phyloP scores from a whole-genome alignment of 2,113 vertebrate species.

The Zootoca vivipara region DNA sequence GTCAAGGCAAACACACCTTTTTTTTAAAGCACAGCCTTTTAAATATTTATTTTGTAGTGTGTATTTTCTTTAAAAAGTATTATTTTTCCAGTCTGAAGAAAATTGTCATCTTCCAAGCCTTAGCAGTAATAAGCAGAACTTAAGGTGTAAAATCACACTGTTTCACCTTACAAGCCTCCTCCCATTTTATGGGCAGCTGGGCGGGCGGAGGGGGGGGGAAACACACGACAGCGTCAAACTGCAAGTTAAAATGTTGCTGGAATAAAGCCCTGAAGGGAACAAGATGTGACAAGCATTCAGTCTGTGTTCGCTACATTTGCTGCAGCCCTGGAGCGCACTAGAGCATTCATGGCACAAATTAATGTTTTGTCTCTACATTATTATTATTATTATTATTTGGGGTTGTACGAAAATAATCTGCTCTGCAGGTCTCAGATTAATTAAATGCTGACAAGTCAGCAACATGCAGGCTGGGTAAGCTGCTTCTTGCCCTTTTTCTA shows the following conservation, averaged over 20 bases:
- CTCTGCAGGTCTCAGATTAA: slow-evolving; percentile 67
- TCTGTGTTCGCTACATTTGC: background rate
- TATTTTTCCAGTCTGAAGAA: background rate
- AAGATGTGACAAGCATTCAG: slow-evolving; percentile 48
- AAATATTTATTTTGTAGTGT: background rate
- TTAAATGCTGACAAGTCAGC: slow-evolving; percentile 59
- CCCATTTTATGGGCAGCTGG: slow-evolving; percentile 10
- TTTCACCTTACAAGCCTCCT: slow-evolving; percentile 8
- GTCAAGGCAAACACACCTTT: background rate
- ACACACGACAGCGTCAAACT: slow-evolving; percentile 8
- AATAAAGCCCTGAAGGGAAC: slow-evolving; percentile 28
- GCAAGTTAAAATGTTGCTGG: slow-evolving; percentile 50
- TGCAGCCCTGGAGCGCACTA: slow-evolving; percentile 40
- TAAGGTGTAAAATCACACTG: slow-evolving; percentile 42
- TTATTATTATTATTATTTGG: background rate
- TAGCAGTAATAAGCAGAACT: slow-evolving; percentile 43
- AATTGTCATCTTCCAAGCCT: slow-evolving; percentile 31
- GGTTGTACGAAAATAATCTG: slow-evolving; percentile 53
- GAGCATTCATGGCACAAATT: slow-evolving; percentile 55
- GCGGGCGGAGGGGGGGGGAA: too few relatives aligned
- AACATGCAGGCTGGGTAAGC: background rate
- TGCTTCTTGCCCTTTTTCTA: slow-evolving; percentile 33
- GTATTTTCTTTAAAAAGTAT: background rate
- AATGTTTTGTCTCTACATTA: slow-evolving; percentile 57
- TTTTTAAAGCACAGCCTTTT: background rate